phyloP scores from a whole-genome alignment of 2,797 vertebrate species.

The Bucorvus abyssinicus region DNA sequence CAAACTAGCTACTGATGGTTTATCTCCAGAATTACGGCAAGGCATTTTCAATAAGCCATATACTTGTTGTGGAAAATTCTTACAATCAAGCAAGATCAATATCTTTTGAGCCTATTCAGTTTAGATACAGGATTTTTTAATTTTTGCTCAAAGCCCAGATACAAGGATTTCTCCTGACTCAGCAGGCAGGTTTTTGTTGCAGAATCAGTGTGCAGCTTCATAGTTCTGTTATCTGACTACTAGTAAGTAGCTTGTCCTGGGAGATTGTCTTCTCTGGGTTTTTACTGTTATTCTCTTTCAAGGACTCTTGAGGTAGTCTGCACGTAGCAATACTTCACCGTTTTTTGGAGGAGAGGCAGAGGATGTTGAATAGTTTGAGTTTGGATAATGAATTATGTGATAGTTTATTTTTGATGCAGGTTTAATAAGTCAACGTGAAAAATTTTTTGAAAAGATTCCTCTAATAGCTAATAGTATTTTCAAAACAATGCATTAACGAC shows the following conservation, averaged over 20 bases:
- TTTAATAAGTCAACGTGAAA: slow-evolving; percentile 41
- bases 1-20: not conserved
- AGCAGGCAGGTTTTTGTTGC: not conserved
- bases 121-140: not conserved
- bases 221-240: not conserved
- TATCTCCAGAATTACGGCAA: not conserved
- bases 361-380: not conserved
- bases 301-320: not conserved
- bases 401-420: slow-evolving; percentile 25
- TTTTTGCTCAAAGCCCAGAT: not conserved
- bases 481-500: slow-evolving; percentile 69
- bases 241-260: not conserved
- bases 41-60: not conserved
- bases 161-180: not conserved
- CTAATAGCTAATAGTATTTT: slow-evolving; percentile 71
- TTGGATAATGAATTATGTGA: slow-evolving; percentile 17
- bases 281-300: not conserved
- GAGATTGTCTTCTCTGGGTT: not conserved
- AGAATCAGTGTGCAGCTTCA: not conserved
- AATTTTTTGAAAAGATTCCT: not conserved
- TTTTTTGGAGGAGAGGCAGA: not conserved
- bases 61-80: not conserved
- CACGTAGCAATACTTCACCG: not conserved
- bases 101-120: not conserved
- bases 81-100: not conserved